Evolutionary conservation across 2,888 invertebrate genomes (phyloP).

Genomic region (Trissolcus brochymenae): DNA sequence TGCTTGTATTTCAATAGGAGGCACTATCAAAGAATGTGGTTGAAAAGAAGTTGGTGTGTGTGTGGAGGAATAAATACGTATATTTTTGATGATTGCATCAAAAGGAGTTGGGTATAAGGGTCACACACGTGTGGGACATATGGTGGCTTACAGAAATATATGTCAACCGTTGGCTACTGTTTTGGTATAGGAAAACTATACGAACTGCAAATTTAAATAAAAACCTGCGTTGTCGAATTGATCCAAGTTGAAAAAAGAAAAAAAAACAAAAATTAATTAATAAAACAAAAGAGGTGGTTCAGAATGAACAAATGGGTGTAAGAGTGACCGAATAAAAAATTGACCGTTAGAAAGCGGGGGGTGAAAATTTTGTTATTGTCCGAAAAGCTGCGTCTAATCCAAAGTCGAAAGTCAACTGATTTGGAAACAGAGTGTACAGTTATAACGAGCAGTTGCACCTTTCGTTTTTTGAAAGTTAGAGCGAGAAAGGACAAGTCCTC

Average conservation of each 20-base stretch:
- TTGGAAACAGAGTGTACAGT: neutral
- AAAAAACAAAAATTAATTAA: no score
- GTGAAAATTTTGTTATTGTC: no score
- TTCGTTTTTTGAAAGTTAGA: slow-evolving; percentile 15
- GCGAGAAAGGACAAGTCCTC: slow-evolving; percentile 25
- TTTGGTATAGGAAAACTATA: neutral
- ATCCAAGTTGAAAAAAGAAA: neutral
- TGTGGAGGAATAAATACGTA: slow-evolving; percentile 11
- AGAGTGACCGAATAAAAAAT: no score
- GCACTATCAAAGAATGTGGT: no score
- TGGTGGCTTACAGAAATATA: slow-evolving; percentile 7
- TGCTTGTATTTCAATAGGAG: no score
- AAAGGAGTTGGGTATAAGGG: slow-evolving; percentile 15
- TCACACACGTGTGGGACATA: slow-evolving; percentile 15
- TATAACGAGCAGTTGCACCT: slow-evolving; percentile 26
- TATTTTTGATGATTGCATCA: slow-evolving; percentile 2
- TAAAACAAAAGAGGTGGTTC: no score
- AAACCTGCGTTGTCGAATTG: neutral
- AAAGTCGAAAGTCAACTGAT: slow-evolving; percentile 1
- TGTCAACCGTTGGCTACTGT: slow-evolving; percentile 7
- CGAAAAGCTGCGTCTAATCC: neutral
- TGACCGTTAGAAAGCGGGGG: no score
- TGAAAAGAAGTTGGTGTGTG: neutral
- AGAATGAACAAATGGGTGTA: no score
- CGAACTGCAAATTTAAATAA: neutral